Conservation (phyloP, 2,888 invertebrate genomes). For the Ichneumon xanthorius region DNA sequence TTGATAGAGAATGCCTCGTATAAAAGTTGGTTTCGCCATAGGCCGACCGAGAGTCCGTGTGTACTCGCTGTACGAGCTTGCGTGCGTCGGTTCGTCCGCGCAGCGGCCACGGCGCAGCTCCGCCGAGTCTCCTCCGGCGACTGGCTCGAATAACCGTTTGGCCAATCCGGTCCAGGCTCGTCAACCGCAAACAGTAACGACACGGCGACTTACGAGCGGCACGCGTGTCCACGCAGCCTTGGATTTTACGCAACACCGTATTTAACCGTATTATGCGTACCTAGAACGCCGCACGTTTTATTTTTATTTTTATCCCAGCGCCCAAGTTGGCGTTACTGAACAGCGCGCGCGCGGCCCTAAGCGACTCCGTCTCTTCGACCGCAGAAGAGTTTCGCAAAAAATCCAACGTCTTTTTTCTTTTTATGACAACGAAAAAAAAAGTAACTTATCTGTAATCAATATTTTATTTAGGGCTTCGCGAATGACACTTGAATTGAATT, state of each 20-base stretch:
- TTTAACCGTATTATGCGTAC: background rate
- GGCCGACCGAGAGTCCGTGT: too few relatives aligned
- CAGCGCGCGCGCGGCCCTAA: too few relatives aligned
- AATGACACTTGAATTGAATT: too few relatives aligned
- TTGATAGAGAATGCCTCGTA: too few relatives aligned
- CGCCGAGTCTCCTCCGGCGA: background rate
- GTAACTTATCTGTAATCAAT: too few relatives aligned
- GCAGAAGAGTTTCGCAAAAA: too few relatives aligned
- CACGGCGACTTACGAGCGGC: background rate
- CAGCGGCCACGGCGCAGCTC: background rate
- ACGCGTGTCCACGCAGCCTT: background rate
- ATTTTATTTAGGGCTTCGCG: too few relatives aligned
- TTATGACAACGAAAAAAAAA: too few relatives aligned
- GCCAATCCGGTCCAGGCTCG: background rate
- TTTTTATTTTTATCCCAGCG: background rate
- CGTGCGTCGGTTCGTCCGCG: background rate
- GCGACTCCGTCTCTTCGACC: too few relatives aligned
- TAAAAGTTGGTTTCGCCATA: too few relatives aligned
- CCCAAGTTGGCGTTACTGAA: background rate
- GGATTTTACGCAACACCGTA: background rate
- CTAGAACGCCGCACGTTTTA: background rate
- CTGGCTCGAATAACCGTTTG: constrained; percentile 1
- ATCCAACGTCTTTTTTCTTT: too few relatives aligned
- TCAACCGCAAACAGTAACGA: constrained; percentile 3
- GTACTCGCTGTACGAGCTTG: background rate